Evolutionary conservation across 2,888 invertebrate genomes (phyloP).

Genomic region (Auanema freiburgensis): DNA sequence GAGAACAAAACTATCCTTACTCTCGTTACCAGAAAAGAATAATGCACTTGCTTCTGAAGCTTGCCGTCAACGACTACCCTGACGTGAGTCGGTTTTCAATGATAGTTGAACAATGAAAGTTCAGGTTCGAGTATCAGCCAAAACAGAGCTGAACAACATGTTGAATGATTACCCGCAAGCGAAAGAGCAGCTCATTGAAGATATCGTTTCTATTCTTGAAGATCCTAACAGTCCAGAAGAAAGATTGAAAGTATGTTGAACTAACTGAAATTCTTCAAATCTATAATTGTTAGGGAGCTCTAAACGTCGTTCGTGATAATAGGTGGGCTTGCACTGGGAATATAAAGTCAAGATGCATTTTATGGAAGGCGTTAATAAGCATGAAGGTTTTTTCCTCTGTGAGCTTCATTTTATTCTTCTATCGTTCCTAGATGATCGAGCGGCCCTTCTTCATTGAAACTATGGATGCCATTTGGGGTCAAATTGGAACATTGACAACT

Average conservation of each 20-base stretch:
- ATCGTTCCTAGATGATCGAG: constrained; percentile 20
- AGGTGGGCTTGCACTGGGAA: constrained; percentile 11
- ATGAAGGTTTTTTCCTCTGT: constrained; percentile 11
- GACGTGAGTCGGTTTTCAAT: constrained; percentile 8
- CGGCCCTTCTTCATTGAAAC: constrained; percentile 11
- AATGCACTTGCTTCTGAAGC: constrained; percentile 1
- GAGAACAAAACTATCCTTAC: constrained; percentile 12
- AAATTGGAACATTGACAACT: constrained; percentile 11
- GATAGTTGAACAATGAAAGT: not conserved
- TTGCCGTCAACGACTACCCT: constrained; percentile 17
- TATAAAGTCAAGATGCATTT: not conserved
- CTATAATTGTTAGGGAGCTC: constrained; percentile 2
- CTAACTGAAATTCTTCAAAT: too few species aligned
- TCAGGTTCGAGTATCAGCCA: constrained; percentile 18
- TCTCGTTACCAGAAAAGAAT: constrained; percentile 13
- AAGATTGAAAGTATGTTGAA: constrained; percentile 9
- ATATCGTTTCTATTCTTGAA: not conserved
- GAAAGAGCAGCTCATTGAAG: constrained; percentile 10
- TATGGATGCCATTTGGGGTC: constrained; percentile 16
- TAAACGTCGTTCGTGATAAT: constrained; percentile 8
- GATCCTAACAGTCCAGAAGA: constrained; percentile 13
- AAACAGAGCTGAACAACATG: constrained; percentile 12
- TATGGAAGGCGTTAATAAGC: constrained; percentile 18
- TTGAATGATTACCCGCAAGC: constrained; percentile 12
- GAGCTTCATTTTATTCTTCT: too few species aligned